These are phyloP conservation scores for Lasiurus borealis DNA, from an alignment of 2,113 vertebrate genomes.

Conservation along the genomic window DNA sequence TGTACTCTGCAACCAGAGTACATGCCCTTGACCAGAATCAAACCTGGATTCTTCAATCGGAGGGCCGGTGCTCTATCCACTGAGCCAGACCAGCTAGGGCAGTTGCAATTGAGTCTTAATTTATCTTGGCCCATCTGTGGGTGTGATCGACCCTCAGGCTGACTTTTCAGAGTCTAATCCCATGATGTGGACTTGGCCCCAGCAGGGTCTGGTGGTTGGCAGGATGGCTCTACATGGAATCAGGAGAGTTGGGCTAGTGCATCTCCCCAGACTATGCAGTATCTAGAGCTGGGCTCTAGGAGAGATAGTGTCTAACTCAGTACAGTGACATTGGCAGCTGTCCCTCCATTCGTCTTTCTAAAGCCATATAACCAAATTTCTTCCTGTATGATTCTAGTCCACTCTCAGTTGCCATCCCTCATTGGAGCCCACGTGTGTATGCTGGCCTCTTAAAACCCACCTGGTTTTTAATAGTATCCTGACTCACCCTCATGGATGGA, in stretches of 20 bases:
- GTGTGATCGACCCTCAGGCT: not conserved
- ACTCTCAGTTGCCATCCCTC: not conserved
- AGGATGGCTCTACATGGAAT: not conserved
- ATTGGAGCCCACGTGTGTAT: not conserved
- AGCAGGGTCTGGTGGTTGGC: not conserved
- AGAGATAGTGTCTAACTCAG: not conserved
- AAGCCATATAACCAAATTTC: not conserved
- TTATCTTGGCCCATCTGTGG: not conserved
- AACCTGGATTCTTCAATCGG: no score
- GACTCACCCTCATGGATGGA: not conserved
- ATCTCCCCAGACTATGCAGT: not conserved
- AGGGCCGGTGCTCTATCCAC: no score
- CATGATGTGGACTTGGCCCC: no score
- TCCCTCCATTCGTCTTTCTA: not conserved
- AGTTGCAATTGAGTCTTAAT: not conserved
- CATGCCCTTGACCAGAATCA: no score
- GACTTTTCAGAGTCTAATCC: not conserved
- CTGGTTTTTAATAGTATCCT: not conserved
- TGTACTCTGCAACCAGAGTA: no score
- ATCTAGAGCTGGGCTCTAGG: not conserved
- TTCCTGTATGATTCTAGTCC: not conserved
- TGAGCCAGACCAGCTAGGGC: no score
- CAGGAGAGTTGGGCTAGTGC: not conserved
- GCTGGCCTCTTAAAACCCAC: not conserved
- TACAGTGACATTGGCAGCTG: not conserved